These are phyloP conservation scores for Siphlonurus alternatus DNA, from an alignment of 2,888 invertebrate species.

Conservation along the genomic window DNA sequence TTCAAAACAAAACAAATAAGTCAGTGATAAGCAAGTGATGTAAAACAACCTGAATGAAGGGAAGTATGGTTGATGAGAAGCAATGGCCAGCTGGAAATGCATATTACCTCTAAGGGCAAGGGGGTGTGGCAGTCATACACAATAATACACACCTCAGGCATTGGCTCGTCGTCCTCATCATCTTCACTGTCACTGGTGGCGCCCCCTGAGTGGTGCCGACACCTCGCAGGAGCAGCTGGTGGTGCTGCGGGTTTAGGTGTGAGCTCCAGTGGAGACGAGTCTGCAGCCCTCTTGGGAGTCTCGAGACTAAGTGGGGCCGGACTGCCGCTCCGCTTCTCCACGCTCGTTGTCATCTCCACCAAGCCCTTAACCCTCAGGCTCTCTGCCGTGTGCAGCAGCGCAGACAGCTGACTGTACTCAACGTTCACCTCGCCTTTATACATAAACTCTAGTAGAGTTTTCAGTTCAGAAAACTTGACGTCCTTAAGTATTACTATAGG, in stretches of 20 bases:
- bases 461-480: slow-evolving; percentile 78
- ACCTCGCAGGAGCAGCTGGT: slow-evolving; percentile 2
- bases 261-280: background rate
- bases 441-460: slow-evolving; percentile 90
- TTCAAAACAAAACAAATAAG: too few relatives aligned
- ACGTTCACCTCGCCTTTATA: slow-evolving; percentile 93
- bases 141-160: background rate
- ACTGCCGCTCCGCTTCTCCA: slow-evolving; percentile 30
- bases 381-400: slow-evolving; percentile 80
- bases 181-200: background rate
- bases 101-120: too few relatives aligned
- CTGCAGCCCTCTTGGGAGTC: slow-evolving; percentile 30
- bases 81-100: too few relatives aligned
- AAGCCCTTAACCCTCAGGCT: slow-evolving; percentile 85
- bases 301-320: slow-evolving; percentile 19
- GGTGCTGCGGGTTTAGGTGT: slow-evolving; percentile 6
- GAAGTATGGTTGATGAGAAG: too few relatives aligned
- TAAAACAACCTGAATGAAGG: too few relatives aligned
- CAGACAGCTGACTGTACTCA: slow-evolving; percentile 81
- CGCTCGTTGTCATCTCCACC: slow-evolving; percentile 70
- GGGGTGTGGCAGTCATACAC: too few relatives aligned
- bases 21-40: too few relatives aligned
- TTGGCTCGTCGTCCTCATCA: background rate
- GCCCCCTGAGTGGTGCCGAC: background rate
- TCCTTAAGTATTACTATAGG: slow-evolving; percentile 90